These are phyloP conservation scores for Rhamphomyia laevipes DNA, from an alignment of 2,888 invertebrate genomes.

Conservation along the genomic window DNA sequence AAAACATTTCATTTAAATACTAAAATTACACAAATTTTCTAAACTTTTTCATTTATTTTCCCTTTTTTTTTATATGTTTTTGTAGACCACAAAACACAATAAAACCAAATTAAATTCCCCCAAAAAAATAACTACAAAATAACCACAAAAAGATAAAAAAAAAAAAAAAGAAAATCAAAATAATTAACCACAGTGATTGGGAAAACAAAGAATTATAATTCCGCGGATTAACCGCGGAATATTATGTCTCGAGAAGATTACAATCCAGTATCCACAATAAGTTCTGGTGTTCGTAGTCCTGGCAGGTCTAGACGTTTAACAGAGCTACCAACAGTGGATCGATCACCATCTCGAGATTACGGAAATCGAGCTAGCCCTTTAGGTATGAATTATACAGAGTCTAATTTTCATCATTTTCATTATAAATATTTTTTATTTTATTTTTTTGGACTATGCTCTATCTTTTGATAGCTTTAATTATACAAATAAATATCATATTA, in stretches of 20 bases:
- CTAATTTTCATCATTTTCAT: too few relatives aligned
- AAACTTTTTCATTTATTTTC: too few relatives aligned
- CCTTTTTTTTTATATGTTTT: too few relatives aligned
- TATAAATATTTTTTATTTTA: conserved; percentile 2
- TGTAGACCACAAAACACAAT: not conserved
- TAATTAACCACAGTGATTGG: not conserved
- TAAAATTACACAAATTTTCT: too few relatives aligned
- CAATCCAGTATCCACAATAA: conserved; percentile 47
- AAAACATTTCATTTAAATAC: too few relatives aligned
- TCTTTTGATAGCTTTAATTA: not conserved
- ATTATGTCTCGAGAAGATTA: conserved; percentile 42
- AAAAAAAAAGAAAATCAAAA: not conserved
- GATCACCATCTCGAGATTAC: conserved; percentile 75
- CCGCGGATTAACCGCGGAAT: conserved; percentile 38
- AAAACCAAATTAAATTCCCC: not conserved
- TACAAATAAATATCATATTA: too few relatives aligned
- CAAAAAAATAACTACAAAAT: not conserved
- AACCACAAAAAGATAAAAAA: not conserved
- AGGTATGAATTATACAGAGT: conserved; percentile 32
- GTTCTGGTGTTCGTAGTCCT: conserved; percentile 51
- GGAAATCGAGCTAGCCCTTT: conserved; percentile 47
- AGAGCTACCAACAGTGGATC: conserved; percentile 77
- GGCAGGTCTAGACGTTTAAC: conserved; percentile 51
- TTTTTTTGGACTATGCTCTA: conserved; percentile 13
- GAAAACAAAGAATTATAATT: conserved; percentile 9